Evolutionary conservation across 2,888 invertebrate genomes (phyloP).

Genomic region (Patella caerulea): DNA sequence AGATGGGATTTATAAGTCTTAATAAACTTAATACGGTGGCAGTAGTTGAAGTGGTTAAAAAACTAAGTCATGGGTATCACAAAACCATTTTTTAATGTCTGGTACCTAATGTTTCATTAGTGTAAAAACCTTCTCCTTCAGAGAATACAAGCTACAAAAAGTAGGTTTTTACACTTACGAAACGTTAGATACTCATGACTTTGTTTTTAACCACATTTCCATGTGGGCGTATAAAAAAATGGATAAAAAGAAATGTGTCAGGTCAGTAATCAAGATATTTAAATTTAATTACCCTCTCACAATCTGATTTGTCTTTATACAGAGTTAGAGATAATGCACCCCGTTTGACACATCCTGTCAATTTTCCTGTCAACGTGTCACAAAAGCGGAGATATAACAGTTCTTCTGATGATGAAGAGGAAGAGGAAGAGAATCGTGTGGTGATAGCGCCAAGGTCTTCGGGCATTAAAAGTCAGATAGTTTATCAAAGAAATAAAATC

Average conservation of each 20-base stretch:
- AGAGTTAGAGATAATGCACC: conserved; percentile 62
- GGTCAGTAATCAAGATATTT: neutral
- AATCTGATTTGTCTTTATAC: conserved; percentile 19
- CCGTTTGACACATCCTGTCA: conserved; percentile 38
- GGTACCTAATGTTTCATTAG: too few species aligned
- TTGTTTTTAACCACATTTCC: too few species aligned
- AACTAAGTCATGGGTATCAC: too few species aligned
- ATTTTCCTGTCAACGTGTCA: conserved; percentile 1
- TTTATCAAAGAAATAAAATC: conserved; percentile 23
- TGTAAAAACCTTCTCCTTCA: too few species aligned
- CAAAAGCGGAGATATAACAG: conserved; percentile 21
- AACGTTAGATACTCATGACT: too few species aligned
- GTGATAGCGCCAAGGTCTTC: conserved; percentile 12
- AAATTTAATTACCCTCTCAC: neutral
- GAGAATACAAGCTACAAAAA: too few species aligned
- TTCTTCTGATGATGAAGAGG: conserved; percentile 21
- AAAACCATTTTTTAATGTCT: too few species aligned
- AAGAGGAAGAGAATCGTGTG: conserved; percentile 15
- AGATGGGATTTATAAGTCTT: too few species aligned
- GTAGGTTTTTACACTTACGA: too few species aligned
- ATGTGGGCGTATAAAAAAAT: neutral
- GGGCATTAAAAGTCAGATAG: conserved; percentile 9
- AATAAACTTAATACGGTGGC: too few species aligned
- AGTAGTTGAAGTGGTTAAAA: too few species aligned
- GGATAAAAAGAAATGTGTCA: neutral